Conservation (phyloP, 2,888 invertebrate species). For the Parnassius glacialis region DNA sequence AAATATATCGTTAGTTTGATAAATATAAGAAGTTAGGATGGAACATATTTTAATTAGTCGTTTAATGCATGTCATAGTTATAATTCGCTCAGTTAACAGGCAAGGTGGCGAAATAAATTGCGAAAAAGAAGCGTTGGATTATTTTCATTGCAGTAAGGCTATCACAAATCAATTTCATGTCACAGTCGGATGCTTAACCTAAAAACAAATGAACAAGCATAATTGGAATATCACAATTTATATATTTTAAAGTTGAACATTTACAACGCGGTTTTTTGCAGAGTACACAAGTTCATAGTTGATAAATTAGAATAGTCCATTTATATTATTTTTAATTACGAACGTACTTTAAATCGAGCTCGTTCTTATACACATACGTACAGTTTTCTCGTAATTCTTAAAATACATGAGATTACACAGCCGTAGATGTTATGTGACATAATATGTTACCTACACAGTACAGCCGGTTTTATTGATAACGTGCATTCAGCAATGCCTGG, state of each 20-base stretch:
- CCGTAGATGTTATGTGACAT: slow-evolving; percentile 10
- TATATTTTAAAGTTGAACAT: background rate
- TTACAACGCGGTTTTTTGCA: slow-evolving; percentile 2
- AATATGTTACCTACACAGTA: slow-evolving; percentile 13
- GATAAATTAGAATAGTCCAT: background rate
- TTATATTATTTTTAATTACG: background rate
- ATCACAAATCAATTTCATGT: slow-evolving; percentile 13
- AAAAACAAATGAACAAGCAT: slow-evolving; percentile 1
- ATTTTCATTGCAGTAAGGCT: slow-evolving; percentile 51
- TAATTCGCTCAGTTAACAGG: slow-evolving; percentile 54
- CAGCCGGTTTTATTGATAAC: slow-evolving; percentile 14
- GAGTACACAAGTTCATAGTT: background rate
- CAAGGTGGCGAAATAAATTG: slow-evolving; percentile 41
- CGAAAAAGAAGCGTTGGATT: slow-evolving; percentile 38
- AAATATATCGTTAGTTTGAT: slow-evolving; percentile 75
- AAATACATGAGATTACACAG: background rate
- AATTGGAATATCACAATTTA: slow-evolving; percentile 22
- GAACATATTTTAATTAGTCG: slow-evolving; percentile 74
- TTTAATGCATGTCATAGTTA: slow-evolving; percentile 76
- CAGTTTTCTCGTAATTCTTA: background rate
- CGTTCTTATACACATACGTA: too few species aligned
- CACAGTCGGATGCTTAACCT: background rate
- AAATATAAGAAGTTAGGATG: slow-evolving; percentile 70
- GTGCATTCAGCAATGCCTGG: slow-evolving; percentile 28
- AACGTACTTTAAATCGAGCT: too few species aligned